These are phyloP conservation scores for Pseudorhiza aurosa DNA, from an alignment of 30 jellyfish, hydroid and myxozoan species.

Conservation along the genomic window DNA sequence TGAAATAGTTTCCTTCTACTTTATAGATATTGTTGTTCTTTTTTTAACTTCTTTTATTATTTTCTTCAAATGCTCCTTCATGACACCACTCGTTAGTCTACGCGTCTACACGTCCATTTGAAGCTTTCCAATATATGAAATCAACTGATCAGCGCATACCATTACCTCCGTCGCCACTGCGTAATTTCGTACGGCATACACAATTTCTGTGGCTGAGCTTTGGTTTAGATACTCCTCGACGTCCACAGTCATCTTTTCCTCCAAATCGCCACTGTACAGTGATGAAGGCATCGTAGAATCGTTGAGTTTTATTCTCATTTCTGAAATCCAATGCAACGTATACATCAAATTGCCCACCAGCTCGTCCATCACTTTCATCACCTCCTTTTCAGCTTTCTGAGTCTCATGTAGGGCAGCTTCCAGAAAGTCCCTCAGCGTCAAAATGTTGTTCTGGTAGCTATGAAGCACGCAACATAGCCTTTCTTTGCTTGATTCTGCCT, in stretches of 20 bases:
- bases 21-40: no score
- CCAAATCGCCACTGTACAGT: background rate
- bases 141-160: background rate
- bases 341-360: background rate
- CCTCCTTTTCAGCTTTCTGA: background rate
- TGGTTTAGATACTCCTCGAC: background rate
- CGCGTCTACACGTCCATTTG: background rate
- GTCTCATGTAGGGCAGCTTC: background rate
- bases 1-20: no score
- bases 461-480: background rate
- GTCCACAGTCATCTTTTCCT: background rate
- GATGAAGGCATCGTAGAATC: background rate
- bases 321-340: background rate
- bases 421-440: conserved; percentile 10
- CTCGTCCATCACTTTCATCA: background rate
- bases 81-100: no score
- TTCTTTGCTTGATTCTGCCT: background rate
- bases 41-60: no score
- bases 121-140: background rate
- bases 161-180: conserved; percentile 1
- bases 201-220: conserved; percentile 6
- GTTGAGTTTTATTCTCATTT: background rate
- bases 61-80: no score
- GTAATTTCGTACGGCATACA: conserved; percentile 26
- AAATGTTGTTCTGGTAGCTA: background rate